Percentiles rank a stretch among this genome's conserved stretches.
Conservation (phyloP, 2,113 vertebrate genomes). For the Centropus unirufus region DNA sequence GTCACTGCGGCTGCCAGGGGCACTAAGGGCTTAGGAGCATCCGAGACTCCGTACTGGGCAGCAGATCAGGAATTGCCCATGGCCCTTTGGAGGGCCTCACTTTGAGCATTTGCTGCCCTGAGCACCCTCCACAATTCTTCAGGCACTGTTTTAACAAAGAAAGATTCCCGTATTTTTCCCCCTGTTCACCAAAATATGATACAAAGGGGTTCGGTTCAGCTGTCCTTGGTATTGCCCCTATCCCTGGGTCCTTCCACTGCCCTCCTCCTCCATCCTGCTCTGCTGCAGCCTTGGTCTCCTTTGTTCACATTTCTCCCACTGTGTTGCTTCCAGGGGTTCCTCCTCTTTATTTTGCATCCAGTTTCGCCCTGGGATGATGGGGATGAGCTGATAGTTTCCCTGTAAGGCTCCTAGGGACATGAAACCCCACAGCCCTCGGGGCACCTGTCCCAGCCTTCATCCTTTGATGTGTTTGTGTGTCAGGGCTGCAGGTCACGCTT, state of each 20-base stretch:
- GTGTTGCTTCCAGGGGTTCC: fast-evolving
- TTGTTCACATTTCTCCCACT: not conserved
- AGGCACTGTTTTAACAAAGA: not conserved
- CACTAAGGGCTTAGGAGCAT: not conserved
- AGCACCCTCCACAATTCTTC: not conserved
- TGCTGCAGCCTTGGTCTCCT: not conserved
- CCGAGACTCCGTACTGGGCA: not conserved
- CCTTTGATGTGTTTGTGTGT: not conserved
- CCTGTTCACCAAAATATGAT: not conserved
- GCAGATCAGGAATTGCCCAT: not conserved
- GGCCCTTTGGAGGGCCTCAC: fast-evolving
- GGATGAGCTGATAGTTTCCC: not conserved
- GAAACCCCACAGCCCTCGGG: not conserved
- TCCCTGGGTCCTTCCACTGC: not conserved
- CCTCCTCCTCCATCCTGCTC: not conserved
- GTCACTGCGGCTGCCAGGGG: not conserved
- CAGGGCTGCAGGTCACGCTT: not conserved
- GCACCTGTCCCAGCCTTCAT: not conserved
- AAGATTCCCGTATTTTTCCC: fast-evolving
- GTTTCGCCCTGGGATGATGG: not conserved
- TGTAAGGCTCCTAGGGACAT: not conserved
- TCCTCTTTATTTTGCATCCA: not conserved
- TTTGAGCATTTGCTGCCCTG: not conserved
- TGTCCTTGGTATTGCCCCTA: not conserved
- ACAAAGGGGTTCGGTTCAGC: not conserved